Conservation (phyloP, 2,888 invertebrate genomes). For the Leuctra nigra region DNA sequence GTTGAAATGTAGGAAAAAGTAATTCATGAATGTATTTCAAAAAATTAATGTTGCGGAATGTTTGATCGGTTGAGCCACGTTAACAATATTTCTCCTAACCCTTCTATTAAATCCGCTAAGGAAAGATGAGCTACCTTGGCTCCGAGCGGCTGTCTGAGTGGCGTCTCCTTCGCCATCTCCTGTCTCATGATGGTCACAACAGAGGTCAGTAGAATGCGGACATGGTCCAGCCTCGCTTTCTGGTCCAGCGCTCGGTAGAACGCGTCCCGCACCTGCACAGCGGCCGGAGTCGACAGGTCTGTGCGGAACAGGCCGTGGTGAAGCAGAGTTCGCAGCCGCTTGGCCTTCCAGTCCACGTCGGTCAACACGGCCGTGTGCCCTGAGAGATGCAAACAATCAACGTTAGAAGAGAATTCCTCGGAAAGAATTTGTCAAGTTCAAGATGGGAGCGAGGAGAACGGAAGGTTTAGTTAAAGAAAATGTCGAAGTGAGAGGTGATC, state of each 20-base stretch:
- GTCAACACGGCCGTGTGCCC: conserved; percentile 47
- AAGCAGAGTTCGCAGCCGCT: conserved; percentile 59
- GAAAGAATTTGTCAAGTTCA: too few relatives aligned
- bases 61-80: too few relatives aligned
- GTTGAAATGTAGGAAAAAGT: too few relatives aligned
- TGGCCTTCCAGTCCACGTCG: conserved; percentile 58
- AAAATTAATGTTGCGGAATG: too few relatives aligned
- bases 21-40: too few relatives aligned
- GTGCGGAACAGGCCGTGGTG: conserved; percentile 50
- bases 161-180: conserved; percentile 40
- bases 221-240: conserved; percentile 56
- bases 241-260: conserved; percentile 64
- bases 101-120: too few relatives aligned
- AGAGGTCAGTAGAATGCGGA: conserved; percentile 51
- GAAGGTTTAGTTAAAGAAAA: too few relatives aligned
- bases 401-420: too few relatives aligned
- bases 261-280: conserved; percentile 52
- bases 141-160: conserved; percentile 9
- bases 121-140: background rate
- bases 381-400: too few relatives aligned
- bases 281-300: background rate
- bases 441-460: too few relatives aligned
- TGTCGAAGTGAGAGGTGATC: too few relatives aligned
- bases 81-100: too few relatives aligned
- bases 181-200: conserved; percentile 52